Conservation (phyloP, 2,888 invertebrate species). For the Achlya flavicornis region DNA sequence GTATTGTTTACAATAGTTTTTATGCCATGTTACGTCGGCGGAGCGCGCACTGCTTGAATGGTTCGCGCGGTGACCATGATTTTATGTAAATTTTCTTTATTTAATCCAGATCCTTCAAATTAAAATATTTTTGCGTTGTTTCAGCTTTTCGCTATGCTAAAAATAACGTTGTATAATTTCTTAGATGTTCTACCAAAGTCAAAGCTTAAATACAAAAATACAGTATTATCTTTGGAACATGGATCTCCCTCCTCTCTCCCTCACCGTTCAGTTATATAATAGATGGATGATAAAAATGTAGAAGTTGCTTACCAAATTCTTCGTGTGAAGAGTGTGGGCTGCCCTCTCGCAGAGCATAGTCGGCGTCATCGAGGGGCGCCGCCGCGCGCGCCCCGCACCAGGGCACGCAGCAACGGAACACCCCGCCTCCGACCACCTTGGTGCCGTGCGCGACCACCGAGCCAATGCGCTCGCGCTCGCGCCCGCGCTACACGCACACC, state of each 20-base stretch:
- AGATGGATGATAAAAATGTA: not conserved
- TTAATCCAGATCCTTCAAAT: too few relatives aligned
- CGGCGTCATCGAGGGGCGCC: slow-evolving; percentile 85
- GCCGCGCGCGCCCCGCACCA: slow-evolving; percentile 90
- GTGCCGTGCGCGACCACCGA: slow-evolving; percentile 70
- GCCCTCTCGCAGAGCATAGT: slow-evolving; percentile 74
- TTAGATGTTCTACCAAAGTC: not conserved
- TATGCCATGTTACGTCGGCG: not conserved
- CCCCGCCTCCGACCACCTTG: slow-evolving; percentile 89
- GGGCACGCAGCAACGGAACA: slow-evolving; percentile 93
- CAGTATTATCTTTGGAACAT: not conserved
- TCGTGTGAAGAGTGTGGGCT: slow-evolving; percentile 69
- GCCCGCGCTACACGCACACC: slow-evolving; percentile 73
- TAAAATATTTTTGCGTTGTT: too few relatives aligned
- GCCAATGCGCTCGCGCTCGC: slow-evolving; percentile 81
- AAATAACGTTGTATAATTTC: not conserved
- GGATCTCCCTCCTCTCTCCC: not conserved
- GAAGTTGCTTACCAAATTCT: slow-evolving; percentile 63
- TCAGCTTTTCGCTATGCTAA: too few relatives aligned
- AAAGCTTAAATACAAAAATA: not conserved
- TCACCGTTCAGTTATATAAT: too few relatives aligned
- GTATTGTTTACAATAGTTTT: not conserved
- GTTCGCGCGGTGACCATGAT: too few relatives aligned
- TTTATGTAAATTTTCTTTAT: too few relatives aligned
- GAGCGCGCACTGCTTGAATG: too few relatives aligned